These are phyloP conservation scores for Lycopodina hypogea DNA, from an alignment of 37 sponge, comb jelly and placozoan genomes.

Conservation along the genomic window DNA sequence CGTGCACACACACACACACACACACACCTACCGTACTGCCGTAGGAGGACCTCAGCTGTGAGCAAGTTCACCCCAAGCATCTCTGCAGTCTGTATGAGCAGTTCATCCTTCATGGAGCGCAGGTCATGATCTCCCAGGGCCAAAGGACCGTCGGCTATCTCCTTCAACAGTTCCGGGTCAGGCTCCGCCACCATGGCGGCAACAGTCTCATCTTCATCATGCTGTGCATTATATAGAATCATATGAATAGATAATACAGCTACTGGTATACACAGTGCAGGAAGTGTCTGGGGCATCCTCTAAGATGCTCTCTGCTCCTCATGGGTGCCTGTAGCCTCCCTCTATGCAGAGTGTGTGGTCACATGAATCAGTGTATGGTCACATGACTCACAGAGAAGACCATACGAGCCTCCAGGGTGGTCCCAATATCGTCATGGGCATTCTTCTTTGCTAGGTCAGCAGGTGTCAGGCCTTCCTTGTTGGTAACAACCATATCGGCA, in stretches of 20 bases:
- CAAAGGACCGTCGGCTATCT: conserved; percentile 14
- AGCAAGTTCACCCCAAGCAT: conserved; percentile 79
- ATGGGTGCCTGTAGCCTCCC: too few species aligned
- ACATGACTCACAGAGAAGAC: conserved; percentile 75
- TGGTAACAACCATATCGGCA: conserved; percentile 61
- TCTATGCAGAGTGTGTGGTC: too few species aligned
- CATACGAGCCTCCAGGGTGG: conserved; percentile 73
- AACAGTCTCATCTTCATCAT: not conserved
- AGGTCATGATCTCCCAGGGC: conserved; percentile 58
- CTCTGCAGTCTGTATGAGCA: conserved; percentile 85
- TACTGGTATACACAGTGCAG: not conserved
- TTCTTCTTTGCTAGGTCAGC: conserved; percentile 60
- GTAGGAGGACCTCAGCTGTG: conserved; percentile 81
- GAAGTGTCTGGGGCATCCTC: not conserved
- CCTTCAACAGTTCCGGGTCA: conserved; percentile 12
- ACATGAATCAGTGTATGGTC: too few species aligned
- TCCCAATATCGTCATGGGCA: conserved; percentile 49
- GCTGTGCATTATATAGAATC: not conserved
- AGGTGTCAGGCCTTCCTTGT: conserved; percentile 64
- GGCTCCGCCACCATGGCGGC: not conserved
- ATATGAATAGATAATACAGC: not conserved
- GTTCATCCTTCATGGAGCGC: conserved; percentile 69
- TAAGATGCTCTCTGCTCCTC: too few species aligned
- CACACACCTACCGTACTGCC: conserved; percentile 57
- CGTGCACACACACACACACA: not conserved